Evolutionary conservation across 2,113 vertebrate species (phyloP).

Genomic region (Nycticorax nycticorax): DNA sequence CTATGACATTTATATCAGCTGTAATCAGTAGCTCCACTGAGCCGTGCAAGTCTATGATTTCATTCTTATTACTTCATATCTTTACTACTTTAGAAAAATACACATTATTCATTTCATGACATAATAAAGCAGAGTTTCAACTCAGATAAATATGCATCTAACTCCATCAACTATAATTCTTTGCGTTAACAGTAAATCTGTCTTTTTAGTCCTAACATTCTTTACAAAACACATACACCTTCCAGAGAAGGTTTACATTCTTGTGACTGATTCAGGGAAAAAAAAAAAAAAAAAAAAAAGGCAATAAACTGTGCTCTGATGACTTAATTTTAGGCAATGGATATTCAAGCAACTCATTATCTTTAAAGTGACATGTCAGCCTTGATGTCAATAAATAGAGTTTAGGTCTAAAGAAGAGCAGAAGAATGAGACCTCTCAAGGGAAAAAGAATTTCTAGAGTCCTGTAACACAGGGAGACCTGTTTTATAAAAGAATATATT

Average conservation of each 20-base stretch:
- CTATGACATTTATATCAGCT: conserved; percentile 45
- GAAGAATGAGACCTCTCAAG: not conserved
- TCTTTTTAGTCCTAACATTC: not conserved
- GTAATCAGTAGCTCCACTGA: conserved; percentile 59
- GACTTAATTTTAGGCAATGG: not conserved
- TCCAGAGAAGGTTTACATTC: not conserved
- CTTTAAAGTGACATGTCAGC: not conserved
- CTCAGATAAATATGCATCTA: conserved; percentile 12
- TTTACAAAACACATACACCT: not conserved
- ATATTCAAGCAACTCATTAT: not conserved
- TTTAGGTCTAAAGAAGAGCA: not conserved
- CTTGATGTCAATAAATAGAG: not conserved
- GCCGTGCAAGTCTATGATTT: conserved; percentile 37
- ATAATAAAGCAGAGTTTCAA: conserved; percentile 10
- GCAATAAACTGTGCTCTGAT: not conserved
- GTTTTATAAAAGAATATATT: not conserved
- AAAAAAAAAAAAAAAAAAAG: not conserved
- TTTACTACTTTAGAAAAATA: conserved; percentile 58
- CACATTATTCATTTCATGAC: conserved; percentile 44
- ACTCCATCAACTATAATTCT: not conserved
- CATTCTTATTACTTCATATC: conserved; percentile 53
- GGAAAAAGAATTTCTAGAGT: not conserved
- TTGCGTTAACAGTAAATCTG: not conserved
- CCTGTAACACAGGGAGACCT: not conserved
- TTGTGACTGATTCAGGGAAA: not conserved